phyloP scores from a whole-genome alignment of 2,113 vertebrate genomes.

The Gasterosteus aculeatus region DNA sequence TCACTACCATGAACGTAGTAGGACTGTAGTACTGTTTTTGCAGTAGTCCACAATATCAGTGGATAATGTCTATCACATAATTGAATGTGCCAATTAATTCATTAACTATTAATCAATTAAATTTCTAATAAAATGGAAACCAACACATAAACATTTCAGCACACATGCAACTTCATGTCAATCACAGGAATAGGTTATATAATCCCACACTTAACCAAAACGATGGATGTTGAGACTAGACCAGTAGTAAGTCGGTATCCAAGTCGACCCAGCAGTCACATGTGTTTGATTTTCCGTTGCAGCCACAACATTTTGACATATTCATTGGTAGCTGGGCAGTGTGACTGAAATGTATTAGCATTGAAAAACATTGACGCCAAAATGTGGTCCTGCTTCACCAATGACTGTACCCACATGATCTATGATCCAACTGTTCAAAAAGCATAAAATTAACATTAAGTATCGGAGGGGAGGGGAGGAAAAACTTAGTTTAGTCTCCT shows the following conservation, averaged over 20 bases:
- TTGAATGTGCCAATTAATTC: background rate
- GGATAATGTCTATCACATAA: background rate
- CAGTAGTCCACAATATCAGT: background rate
- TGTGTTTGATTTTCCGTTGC: background rate
- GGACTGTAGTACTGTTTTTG: background rate
- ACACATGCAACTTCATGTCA: background rate
- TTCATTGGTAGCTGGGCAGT: background rate
- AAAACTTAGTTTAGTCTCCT: background rate
- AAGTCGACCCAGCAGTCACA: background rate
- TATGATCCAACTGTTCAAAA: background rate
- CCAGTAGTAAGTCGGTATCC: background rate
- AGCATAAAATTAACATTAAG: background rate
- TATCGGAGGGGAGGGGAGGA: background rate
- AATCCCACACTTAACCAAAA: background rate
- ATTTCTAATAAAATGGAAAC: constrained; percentile 19
- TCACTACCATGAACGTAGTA: background rate
- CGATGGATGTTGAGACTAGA: background rate
- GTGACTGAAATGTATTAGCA: background rate
- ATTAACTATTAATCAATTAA: background rate
- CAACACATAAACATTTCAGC: background rate
- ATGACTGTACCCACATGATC: background rate
- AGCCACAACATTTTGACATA: background rate
- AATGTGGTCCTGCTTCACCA: background rate
- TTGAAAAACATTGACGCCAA: background rate
- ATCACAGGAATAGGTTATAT: background rate